Conservation (phyloP, 2,888 invertebrate genomes). For the Stomorhina lunata region DNA sequence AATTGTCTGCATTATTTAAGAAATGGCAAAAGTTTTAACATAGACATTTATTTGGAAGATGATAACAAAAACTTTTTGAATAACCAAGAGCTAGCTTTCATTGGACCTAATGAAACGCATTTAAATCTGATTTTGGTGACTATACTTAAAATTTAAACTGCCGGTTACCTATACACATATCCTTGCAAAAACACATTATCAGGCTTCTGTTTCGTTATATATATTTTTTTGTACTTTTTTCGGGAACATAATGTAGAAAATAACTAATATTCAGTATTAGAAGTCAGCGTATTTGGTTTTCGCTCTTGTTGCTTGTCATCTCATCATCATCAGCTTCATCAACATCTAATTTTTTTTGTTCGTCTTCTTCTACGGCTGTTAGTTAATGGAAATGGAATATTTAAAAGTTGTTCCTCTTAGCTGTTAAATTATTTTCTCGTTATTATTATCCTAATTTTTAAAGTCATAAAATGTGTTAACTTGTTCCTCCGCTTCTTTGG, state of each 20-base stretch:
- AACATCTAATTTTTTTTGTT: neutral
- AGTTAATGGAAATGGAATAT: conserved; percentile 44
- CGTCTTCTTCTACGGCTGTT: neutral
- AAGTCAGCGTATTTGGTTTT: conserved; percentile 49
- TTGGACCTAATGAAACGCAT: too few species aligned
- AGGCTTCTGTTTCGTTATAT: conserved; percentile 36
- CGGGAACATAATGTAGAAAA: neutral
- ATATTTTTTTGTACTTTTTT: neutral
- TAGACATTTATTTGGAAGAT: too few species aligned
- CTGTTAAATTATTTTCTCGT: conserved; percentile 25
- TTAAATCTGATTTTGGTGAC: too few species aligned
- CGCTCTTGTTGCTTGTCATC: conserved; percentile 51
- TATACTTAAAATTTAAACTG: too few species aligned
- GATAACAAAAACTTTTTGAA: too few species aligned
- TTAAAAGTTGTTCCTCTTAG: conserved; percentile 33
- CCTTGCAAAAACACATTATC: neutral
- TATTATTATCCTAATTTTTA: conserved; percentile 13
- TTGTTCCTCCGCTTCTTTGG: neutral
- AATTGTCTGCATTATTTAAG: too few species aligned
- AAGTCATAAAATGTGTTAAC: conserved; percentile 47
- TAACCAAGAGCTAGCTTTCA: too few species aligned
- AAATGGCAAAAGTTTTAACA: too few species aligned
- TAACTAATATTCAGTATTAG: conserved; percentile 23
- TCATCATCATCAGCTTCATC: conserved; percentile 39
- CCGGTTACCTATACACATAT: neutral